These are phyloP conservation scores for Rhizomys pruinosus DNA, from an alignment of 2,113 vertebrate species.

Conservation along the genomic window DNA sequence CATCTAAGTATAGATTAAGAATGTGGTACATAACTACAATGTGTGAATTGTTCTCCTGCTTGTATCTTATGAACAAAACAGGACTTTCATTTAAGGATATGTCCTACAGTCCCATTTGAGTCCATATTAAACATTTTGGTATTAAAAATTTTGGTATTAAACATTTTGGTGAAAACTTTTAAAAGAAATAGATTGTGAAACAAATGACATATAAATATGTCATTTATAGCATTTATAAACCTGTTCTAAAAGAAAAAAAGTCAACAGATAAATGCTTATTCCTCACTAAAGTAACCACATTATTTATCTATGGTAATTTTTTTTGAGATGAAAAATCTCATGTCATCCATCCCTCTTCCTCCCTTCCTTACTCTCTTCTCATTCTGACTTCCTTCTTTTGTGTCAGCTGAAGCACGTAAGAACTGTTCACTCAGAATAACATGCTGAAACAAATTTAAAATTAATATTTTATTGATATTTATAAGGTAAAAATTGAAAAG, in stretches of 20 bases:
- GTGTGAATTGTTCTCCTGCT: neutral
- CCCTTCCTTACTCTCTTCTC: neutral
- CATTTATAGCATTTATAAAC: too few relatives aligned
- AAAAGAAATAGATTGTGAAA: neutral
- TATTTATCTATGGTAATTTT: neutral
- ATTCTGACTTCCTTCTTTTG: neutral
- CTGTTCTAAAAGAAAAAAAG: neutral
- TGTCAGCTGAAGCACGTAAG: neutral
- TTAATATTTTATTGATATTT: neutral
- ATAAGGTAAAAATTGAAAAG: neutral
- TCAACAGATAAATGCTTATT: neutral
- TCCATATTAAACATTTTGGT: neutral
- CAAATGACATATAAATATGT: too few relatives aligned
- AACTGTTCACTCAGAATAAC: neutral
- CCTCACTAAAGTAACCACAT: neutral
- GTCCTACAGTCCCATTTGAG: neutral
- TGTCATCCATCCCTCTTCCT: fast-evolving
- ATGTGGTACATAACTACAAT: neutral
- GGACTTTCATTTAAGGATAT: neutral
- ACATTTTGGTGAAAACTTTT: neutral
- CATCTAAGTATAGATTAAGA: neutral
- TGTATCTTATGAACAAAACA: neutral
- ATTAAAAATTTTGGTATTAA: neutral
- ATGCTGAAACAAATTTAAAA: constrained; percentile 8
- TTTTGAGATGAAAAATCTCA: neutral